Percentiles rank a stretch among this genome's conserved stretches.
Conservation (phyloP, 2,888 invertebrate species). For the Suillia variegata region DNA sequence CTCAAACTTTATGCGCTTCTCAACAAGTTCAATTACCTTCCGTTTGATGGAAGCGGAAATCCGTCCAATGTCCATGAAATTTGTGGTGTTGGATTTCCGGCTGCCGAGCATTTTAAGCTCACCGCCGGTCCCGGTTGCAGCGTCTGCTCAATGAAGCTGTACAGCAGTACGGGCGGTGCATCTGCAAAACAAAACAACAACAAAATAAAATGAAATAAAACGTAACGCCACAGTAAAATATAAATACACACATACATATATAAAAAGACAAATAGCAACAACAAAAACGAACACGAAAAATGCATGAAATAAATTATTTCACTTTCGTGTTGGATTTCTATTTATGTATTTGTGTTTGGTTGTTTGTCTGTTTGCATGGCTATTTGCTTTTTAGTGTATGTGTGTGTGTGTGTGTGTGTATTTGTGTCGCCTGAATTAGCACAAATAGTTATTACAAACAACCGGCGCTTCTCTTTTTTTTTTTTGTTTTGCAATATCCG, state of each 20-base stretch:
- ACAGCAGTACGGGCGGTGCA: slow-evolving; percentile 76
- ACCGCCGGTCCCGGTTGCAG: slow-evolving; percentile 79
- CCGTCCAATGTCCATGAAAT: slow-evolving; percentile 80
- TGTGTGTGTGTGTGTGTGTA: no score
- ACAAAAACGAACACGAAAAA: not conserved
- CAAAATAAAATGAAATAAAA: not conserved
- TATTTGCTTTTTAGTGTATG: no score
- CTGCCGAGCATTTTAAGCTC: slow-evolving; percentile 77
- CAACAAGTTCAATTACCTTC: slow-evolving; percentile 62
- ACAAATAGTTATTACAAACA: no score
- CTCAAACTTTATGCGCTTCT: no score
- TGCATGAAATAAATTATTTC: not conserved
- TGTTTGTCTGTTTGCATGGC: not conserved
- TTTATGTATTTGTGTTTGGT: not conserved
- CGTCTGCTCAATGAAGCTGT: slow-evolving; percentile 80
- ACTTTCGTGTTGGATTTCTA: not conserved
- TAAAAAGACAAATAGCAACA: no score
- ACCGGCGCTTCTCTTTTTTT: no score
- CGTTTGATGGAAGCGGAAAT: slow-evolving; percentile 70
- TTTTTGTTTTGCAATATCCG: no score
- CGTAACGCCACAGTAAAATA: no score
- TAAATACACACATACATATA: no score
- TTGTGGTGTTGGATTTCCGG: slow-evolving; percentile 79
- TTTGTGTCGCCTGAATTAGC: no score
- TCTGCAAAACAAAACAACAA: slow-evolving; percentile 63